A percentile compares a stretch with the other conserved stretches of the same genome.
These are phyloP conservation scores for Catostylus mosaicus DNA, from an alignment of 30 jellyfish, hydroid and myxozoan genomes.

Conservation along the genomic window DNA sequence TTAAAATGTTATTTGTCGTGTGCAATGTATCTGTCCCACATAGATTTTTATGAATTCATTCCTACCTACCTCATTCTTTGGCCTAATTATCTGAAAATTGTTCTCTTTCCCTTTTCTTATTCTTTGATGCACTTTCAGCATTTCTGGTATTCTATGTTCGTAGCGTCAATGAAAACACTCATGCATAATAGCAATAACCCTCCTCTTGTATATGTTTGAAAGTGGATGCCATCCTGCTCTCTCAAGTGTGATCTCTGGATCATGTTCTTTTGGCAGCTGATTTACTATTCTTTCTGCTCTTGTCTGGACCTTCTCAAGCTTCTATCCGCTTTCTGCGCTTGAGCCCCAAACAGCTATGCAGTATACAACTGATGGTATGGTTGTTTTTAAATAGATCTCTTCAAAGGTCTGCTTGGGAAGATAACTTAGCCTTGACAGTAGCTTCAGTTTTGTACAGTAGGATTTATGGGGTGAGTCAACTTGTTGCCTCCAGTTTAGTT, in stretches of 20 bases:
- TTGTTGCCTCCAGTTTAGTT: slow-evolving; percentile 42
- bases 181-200: slow-evolving; percentile 9
- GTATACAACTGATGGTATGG: slow-evolving; percentile 20
- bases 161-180: slow-evolving; percentile 5
- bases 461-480: slow-evolving; percentile 21
- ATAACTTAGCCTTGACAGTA: slow-evolving; percentile 27
- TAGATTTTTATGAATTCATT: background rate
- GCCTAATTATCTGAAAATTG: slow-evolving; percentile 24
- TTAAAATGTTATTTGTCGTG: too few relatives aligned
- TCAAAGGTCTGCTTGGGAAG: slow-evolving; percentile 34
- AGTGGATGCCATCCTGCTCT: slow-evolving; percentile 21
- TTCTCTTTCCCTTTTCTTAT: slow-evolving; percentile 18
- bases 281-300: slow-evolving; percentile 15
- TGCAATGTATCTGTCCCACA: too few relatives aligned
- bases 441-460: slow-evolving; percentile 37
- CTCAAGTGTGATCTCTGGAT: background rate
- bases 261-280: slow-evolving; percentile 12
- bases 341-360: slow-evolving; percentile 26
- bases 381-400: slow-evolving; percentile 24
- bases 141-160: slow-evolving; percentile 7
- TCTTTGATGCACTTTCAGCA: slow-evolving; percentile 6
- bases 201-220: background rate
- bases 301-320: slow-evolving; percentile 13
- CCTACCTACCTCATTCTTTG: slow-evolving; percentile 9
- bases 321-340: slow-evolving; percentile 5